phyloP scores from a whole-genome alignment of 2,113 vertebrate genomes.

The Notechis scutatus region DNA sequence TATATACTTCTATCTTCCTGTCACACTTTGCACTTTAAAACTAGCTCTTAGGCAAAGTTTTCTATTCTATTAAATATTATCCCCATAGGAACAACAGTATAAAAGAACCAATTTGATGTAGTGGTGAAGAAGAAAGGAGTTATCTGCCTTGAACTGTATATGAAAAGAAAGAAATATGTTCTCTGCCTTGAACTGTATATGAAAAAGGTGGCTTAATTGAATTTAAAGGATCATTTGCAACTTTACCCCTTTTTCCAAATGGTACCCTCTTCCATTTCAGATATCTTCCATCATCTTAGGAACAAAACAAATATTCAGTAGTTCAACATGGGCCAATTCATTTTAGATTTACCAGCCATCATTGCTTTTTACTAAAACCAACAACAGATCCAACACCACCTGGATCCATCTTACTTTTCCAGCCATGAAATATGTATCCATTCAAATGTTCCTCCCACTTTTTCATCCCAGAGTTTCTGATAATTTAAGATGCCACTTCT shows the following conservation, averaged over 20 bases:
- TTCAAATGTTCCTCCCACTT: not conserved
- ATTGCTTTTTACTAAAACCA: not conserved
- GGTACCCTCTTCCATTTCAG: not conserved
- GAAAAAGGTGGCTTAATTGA: not conserved
- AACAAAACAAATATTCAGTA: not conserved
- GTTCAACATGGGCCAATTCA: not conserved
- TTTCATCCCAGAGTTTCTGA: not conserved
- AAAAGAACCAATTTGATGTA: not conserved
- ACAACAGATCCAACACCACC: not conserved
- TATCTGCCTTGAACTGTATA: not conserved
- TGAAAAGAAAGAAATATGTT: not conserved
- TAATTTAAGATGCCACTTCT: not conserved
- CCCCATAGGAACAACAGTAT: not conserved
- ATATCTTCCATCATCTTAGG: not conserved
- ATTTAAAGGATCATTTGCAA: not conserved
- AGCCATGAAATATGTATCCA: not conserved
- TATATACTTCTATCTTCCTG: not conserved
- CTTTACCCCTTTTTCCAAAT: not conserved
- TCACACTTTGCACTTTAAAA: not conserved
- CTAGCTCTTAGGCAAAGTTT: not conserved
- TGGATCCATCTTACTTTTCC: not conserved
- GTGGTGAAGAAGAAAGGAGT: not conserved
- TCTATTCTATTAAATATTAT: not conserved
- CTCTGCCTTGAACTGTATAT: not conserved
- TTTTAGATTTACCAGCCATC: not conserved